These are phyloP conservation scores for Saturnia japonica DNA, from an alignment of 2,888 invertebrate genomes.

Conservation along the genomic window DNA sequence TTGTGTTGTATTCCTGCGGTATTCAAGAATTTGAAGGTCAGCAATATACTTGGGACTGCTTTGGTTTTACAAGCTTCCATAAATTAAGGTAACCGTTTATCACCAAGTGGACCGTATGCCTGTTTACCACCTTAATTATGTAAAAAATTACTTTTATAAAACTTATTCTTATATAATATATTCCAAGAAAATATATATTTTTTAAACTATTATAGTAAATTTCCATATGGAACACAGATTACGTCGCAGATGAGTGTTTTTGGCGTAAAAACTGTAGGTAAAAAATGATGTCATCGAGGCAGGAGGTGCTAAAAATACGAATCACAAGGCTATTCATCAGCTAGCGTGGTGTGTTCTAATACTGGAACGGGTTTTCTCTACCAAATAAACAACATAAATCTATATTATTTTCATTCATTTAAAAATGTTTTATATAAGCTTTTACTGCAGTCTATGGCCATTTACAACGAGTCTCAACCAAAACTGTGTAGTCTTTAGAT, in stretches of 20 bases:
- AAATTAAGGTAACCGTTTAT: too few species aligned
- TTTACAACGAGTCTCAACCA: background rate
- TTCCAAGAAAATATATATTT: too few species aligned
- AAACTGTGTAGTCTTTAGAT: background rate
- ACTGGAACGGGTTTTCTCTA: background rate
- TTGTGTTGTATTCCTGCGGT: too few species aligned
- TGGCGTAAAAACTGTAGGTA: slow-evolving; percentile 16
- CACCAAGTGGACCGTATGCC: too few species aligned
- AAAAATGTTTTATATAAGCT: background rate
- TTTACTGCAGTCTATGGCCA: background rate
- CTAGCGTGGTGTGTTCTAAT: background rate
- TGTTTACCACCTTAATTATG: too few species aligned
- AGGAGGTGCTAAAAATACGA: slow-evolving; percentile 18
- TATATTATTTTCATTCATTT: background rate
- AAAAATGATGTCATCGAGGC: slow-evolving; percentile 21
- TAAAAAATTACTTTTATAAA: too few species aligned
- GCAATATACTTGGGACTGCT: too few species aligned
- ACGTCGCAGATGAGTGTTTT: background rate
- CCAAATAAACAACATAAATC: background rate
- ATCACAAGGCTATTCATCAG: slow-evolving; percentile 10
- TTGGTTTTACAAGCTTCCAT: too few species aligned
- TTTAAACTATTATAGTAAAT: background rate
- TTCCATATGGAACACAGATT: background rate
- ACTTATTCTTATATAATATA: too few species aligned
- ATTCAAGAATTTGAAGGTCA: too few species aligned